Base-by-base conservation (phyloP, 1,140 invertebrate species). In the Brachionus sp. region DNA sequence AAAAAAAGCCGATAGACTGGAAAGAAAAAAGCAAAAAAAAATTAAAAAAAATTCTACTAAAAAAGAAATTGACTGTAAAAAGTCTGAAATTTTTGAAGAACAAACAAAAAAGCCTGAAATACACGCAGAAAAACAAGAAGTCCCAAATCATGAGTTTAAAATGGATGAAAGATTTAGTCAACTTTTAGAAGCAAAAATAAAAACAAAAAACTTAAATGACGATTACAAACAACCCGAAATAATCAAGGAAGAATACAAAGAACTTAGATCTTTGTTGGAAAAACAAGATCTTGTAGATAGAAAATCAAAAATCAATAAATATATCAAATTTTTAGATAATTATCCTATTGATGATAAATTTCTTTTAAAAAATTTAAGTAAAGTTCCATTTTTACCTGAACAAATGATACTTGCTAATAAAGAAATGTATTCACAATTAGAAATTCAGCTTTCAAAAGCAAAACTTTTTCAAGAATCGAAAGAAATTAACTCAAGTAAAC, bases 331-430 rank as follows among this genome's bases (percentile, higher is more conserved):
- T 75, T 25, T 75, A 9, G 29, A 75, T 5, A 75, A 35, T 5
- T 12, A 75, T 46, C 23, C 19, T 25, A 44, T 75, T 5, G 25
- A 75, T 33, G 44, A 75, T 46, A 75, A 46, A 13, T 75, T 75
- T 46, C 44, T 75, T 4, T 4, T 75, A 9, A 44, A 46, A 23
- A 12, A 29, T 25, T 9, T 75, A 23, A 46, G 25, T 33, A 29
- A 75, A 46, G n/a, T 75, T 23, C 70, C 70, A 75, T 75, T 75
- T 50, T 75, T 75, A 46, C 25, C 70, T 13, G 44, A 23, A 13
- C 9, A 75, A 10, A 29, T 75, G 33, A 19, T 75, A 25, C 9
- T 46, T 0, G 39, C 44, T 29, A 46, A 75, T 4, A 44, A 44
- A 35, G 25, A n/a, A 25, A 25, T 75, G 25, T 75, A 50, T 19